Evolutionary conservation across 2,797 vertebrate genomes (phyloP).

Genomic region (Huso huso): DNA sequence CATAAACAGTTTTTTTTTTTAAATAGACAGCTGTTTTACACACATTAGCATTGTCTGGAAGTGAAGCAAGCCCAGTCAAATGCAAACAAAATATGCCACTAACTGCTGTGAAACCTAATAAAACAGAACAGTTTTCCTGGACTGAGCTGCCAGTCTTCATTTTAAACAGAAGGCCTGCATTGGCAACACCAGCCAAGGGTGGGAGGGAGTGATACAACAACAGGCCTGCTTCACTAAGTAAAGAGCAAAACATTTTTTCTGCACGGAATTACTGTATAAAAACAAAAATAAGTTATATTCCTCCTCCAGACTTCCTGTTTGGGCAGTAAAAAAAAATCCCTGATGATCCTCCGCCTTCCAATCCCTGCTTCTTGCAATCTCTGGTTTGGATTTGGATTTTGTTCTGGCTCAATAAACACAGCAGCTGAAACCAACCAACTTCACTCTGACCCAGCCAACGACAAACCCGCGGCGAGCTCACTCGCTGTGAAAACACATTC

Average conservation of each 20-base stretch:
- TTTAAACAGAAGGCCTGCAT: not conserved
- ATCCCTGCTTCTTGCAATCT: too few species aligned
- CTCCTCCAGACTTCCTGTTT: constrained; percentile 62
- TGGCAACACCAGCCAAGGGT: not conserved
- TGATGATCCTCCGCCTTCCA: too few species aligned
- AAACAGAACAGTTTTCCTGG: too few species aligned
- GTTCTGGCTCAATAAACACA: not conserved
- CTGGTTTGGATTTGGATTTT: not conserved
- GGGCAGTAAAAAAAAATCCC: constrained; percentile 43
- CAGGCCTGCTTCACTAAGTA: not conserved
- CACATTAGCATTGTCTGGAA: too few species aligned
- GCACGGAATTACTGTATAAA: not conserved
- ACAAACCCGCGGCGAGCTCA: too few species aligned
- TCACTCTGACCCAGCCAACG: constrained; percentile 21
- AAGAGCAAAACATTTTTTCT: not conserved
- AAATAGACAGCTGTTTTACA: too few species aligned
- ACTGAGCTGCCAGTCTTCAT: too few species aligned
- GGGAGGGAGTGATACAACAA: not conserved
- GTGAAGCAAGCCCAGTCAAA: too few species aligned
- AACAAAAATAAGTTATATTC: constrained; percentile 57
- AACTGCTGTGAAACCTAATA: too few species aligned
- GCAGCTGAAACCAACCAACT: not conserved
- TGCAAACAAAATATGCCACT: too few species aligned
- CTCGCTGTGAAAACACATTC: not conserved
- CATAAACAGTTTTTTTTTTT: too few species aligned